Base-by-base conservation (phyloP, 2,113 vertebrate genomes). In the Lophotis ruficrista region DNA sequence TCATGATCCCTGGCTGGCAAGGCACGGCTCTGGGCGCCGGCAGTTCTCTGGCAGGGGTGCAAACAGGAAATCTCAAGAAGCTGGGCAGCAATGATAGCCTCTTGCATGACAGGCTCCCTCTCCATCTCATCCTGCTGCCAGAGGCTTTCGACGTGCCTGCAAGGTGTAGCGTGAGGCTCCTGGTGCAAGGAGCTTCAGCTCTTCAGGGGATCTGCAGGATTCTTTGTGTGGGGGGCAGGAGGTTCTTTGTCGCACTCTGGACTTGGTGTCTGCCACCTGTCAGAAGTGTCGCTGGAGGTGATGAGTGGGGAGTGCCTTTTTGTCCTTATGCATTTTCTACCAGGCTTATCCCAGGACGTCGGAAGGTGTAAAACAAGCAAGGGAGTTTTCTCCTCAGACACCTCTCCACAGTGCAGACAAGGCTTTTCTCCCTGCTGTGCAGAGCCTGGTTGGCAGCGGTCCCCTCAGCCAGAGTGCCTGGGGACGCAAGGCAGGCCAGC, bases 381-480 rank as follows among this genome's bases (percentile, higher is more conserved):
- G 25, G 22, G 37, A 16, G 9, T 48, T 24, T 37, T 8, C 53
- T 7, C 41, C 41, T 6, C 7, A 51, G 41, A 4, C 9, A 1
- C 3, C 11, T 20, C 1, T 7, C 31, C 15, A 1, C 0, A 2
- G 3, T 1, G 31, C 45, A 41, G 61, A 23, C 10, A 1, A 3
- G 31, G 43, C 12, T 81, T 15, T 60, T 22, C 18, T 60, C 35
- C 43, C 23, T 1, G 0, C 12, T 24, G 47, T 14, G 45, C 54
- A 27, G 22, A 61, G n/a, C 31, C 43, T 30, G 35, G 13, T 24
- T 13, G 61, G 31, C 35, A 18, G 62, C 1, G 1, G 15, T 16
- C 50, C 33, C 41, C 0, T 0, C 37, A 35, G n/a, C 51, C 12
- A 25, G 12, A 2, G 17, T 1, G 5, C 31, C 1, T 1, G 7